These are phyloP conservation scores for Calameuta idolon DNA, from an alignment of 2,888 invertebrate species.

Conservation along the genomic window DNA sequence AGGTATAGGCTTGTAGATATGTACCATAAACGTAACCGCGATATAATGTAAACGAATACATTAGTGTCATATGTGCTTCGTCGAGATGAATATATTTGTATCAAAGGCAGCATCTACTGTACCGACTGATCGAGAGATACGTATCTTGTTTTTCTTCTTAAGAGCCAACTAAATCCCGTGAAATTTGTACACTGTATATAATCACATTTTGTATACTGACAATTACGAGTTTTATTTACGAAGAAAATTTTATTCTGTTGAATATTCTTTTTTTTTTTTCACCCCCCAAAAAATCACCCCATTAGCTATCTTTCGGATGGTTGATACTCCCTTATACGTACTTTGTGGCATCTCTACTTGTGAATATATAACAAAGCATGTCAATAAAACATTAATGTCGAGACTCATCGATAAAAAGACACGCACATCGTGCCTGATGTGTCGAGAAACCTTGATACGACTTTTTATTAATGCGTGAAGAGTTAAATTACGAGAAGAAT, in stretches of 20 bases:
- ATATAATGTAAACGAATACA: constrained; percentile 11
- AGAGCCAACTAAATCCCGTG: not conserved
- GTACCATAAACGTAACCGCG: constrained; percentile 46
- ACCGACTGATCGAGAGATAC: not conserved
- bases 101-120: not conserved
- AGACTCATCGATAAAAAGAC: not conserved
- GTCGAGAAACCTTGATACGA: not conserved
- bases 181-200: not conserved
- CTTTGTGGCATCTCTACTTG: not conserved
- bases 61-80: not conserved
- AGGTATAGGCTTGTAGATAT: constrained; percentile 52
- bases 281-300: not conserved
- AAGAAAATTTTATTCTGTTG: not conserved
- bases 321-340: not conserved
- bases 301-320: not conserved
- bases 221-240: not conserved
- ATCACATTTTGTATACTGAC: not conserved
- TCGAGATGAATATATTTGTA: not conserved
- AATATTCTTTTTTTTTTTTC: not conserved
- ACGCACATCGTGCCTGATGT: not conserved
- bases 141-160: not conserved
- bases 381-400: not conserved
- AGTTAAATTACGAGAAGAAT: not conserved
- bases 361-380: not conserved
- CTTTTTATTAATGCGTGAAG: not conserved